phyloP scores from a whole-genome alignment of 2,797 vertebrate genomes.

The Crocodylus rhombifer region DNA sequence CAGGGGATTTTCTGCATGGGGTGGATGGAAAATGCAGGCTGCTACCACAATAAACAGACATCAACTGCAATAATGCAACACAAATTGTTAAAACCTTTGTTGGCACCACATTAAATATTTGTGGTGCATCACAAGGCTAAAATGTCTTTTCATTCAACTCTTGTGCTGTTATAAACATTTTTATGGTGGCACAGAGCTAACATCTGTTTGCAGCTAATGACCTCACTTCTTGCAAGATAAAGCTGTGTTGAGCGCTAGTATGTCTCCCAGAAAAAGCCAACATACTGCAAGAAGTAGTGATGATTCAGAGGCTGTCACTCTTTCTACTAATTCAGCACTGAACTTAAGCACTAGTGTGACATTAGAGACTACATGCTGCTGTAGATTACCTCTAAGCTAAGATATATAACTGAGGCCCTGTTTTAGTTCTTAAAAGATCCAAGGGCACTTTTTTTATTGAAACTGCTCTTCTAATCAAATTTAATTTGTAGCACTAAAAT shows the following conservation, averaged over 20 bases:
- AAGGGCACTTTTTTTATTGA: background rate
- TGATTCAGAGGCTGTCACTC: background rate
- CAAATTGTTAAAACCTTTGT: too few relatives aligned
- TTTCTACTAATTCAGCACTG: background rate
- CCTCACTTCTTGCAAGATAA: background rate
- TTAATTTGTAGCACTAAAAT: background rate
- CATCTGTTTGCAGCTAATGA: too few relatives aligned
- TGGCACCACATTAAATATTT: too few relatives aligned
- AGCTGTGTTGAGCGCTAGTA: background rate
- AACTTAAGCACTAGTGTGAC: background rate
- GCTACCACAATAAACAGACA: too few relatives aligned
- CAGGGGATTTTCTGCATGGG: too few relatives aligned
- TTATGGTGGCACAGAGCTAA: too few relatives aligned
- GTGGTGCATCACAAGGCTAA: too few relatives aligned
- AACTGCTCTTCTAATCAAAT: background rate
- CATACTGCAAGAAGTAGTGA: background rate
- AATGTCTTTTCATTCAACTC: too few relatives aligned
- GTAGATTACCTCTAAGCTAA: background rate
- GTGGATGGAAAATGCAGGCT: too few relatives aligned
- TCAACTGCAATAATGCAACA: too few relatives aligned
- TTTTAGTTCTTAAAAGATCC: background rate
- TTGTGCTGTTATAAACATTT: too few relatives aligned
- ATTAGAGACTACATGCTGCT: background rate
- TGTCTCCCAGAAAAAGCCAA: background rate
- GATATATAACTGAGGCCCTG: background rate